A percentile compares a stretch with the other conserved stretches of the same genome.
These are phyloP conservation scores for Drosophila kanekoi DNA, from an alignment of 2,888 invertebrate genomes.

Conservation along the genomic window DNA sequence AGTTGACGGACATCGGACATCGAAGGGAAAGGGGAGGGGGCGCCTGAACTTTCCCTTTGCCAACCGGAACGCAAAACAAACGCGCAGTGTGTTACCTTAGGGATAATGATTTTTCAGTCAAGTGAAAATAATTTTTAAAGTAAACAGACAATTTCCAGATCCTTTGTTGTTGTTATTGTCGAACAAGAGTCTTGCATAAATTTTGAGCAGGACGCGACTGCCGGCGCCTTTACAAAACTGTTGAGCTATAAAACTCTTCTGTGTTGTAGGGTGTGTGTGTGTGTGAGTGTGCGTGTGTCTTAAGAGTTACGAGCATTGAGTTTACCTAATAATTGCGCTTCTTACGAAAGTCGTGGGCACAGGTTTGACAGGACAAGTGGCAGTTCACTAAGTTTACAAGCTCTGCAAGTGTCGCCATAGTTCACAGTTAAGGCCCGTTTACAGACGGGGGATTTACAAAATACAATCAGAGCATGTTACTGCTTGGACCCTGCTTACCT, in stretches of 20 bases:
- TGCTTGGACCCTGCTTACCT: too few relatives aligned
- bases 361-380: constrained; percentile 29
- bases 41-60: constrained; percentile 57
- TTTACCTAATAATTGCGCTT: constrained; percentile 65
- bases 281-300: constrained; percentile 3
- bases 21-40: constrained; percentile 2
- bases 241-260: constrained; percentile 33
- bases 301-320: constrained; percentile 44
- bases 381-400: constrained; percentile 49
- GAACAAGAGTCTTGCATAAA: constrained; percentile 72
- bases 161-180: constrained; percentile 28
- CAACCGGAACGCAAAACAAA: constrained; percentile 27
- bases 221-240: constrained; percentile 39
- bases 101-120: constrained; percentile 83
- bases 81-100: constrained; percentile 68
- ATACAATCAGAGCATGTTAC: background rate
- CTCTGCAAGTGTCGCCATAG: constrained; percentile 4
- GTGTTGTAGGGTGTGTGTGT: background rate
- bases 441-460: background rate
- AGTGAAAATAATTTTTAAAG: constrained; percentile 82
- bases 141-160: constrained; percentile 69
- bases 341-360: constrained; percentile 36
- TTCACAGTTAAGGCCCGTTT: background rate
- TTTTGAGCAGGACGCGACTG: constrained; percentile 60
- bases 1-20: constrained; percentile 62